Conservation (phyloP, 2,113 vertebrate species). For the Vicugna pacos region DNA sequence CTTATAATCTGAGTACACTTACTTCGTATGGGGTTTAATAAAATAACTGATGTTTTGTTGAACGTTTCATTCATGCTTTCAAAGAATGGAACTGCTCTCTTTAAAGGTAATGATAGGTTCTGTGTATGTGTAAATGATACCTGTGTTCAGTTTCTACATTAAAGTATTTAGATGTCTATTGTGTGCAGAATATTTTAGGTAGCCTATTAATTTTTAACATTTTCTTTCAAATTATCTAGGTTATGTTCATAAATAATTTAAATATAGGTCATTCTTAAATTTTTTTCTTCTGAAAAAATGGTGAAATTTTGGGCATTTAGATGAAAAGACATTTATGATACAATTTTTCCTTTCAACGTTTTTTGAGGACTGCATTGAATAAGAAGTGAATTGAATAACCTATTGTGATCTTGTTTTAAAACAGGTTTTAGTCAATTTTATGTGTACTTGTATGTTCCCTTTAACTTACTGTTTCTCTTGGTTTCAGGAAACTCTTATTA, state of each 20-base stretch:
- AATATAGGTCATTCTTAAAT: not conserved
- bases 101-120: not conserved
- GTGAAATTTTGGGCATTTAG: not conserved
- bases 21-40: not conserved
- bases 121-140: not conserved
- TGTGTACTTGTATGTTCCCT: not conserved
- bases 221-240: conserved; percentile 15
- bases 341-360: not conserved
- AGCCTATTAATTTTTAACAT: not conserved
- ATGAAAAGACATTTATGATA: not conserved
- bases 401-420: not conserved
- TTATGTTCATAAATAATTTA: not conserved
- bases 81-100: not conserved
- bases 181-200: not conserved
- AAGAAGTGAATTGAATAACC: not conserved
- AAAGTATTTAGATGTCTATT: not conserved
- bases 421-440: not conserved
- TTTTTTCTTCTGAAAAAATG: not conserved
- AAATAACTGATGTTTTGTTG: not conserved
- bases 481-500: conserved; percentile 88
- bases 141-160: not conserved
- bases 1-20: not conserved
- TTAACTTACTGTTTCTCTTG: conserved; percentile 55
- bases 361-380: not conserved
- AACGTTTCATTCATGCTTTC: not conserved